Evolutionary conservation across 92 coral and sea anemone species (phyloP), one percentile per base, ranked within the genome.

Genomic region (Diadumene lineata): DNA sequence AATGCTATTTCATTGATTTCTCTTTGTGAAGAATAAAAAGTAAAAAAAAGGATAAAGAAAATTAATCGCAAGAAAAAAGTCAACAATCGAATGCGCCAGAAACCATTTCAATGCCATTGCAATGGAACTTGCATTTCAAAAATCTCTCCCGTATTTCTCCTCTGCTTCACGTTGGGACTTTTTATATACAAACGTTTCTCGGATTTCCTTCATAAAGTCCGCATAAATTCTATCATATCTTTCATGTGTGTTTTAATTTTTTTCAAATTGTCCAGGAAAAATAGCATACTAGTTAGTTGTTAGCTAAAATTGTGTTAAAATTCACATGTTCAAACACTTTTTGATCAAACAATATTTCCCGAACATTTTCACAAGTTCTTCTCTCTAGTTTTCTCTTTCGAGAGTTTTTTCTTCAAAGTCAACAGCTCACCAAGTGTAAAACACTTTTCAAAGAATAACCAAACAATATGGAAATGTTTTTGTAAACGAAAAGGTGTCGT

Each of bases 401-500:
- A 72, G 66, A 10, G 75, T 34, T 15, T 34, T 15, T 70, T 43
- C 28, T 61, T 60, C 33, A 56, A 72, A 62, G 21, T 56, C 32
- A 28, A 43, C 19, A 19, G 66, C 34, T 72, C 63, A 28, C 31
- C 44, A 72, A 72, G 77, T 72, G 44, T 51, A 56, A 56, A 72
- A 56, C 77, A 72, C 77, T 56, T 72, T 70, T 25, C 11, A 66
- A 60, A 31, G 44, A 55, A 24, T 50, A 17, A 24, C 15, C 66
- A 72, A 72, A 72, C 77, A 72, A 72, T 7, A 2, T 13, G 23
- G 11, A 31, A 56, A 72, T 72, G 77, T 56, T 57, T 72, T 29
- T 72, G 77, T 72, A 72, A 72, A 72, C 77, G 32, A 19, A 26
- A 57, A 61, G 77, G 68, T 62, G 68, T 62, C 31, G 68, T 21